Base-by-base conservation (phyloP, 2,888 invertebrate species). In the Drosophila incognita region DNA sequence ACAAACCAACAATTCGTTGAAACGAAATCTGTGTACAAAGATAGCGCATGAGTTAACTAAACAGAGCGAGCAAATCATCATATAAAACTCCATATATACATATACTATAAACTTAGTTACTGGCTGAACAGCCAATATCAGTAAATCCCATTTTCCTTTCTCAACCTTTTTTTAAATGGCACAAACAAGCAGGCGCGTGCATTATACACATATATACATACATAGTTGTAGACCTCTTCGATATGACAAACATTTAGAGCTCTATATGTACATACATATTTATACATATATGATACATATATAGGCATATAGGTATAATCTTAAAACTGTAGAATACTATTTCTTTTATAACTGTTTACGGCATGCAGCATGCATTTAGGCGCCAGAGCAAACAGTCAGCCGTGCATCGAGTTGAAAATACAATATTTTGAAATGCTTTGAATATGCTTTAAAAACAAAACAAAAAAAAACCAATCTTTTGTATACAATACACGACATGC, bases 371-470 rank as follows among this genome's bases (percentile, higher is more conserved):
- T 77, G 70, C 80, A 79, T 73, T 76, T 80, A 82, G 71, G 69
- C 69, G 62, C 49, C 62, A 68, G 40, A 65, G 61, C 57, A 68
- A 65, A 54, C 46, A 67, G 72, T 68, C 69, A 60, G 67, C 70
- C 67, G 66, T 71, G 62, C 71, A 75, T 69, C 54, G 61, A 69
- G 59, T 67, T 69, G 33, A 79, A 69, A 70, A 42, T 60, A 73
- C 68, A 75, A 67, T 72, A 63, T 77, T 66, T 81, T 61, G 59
- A 78, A 71, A 86, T 90, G 90, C 90, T 90, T 90, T 90, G 90
- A 90, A 83, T 89, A 91, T 90, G 90, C 90, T 91, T 91, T 87
- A 89, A 91, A 46, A 65, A 60, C 33, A 75, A 67, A 66, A 31
- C 21, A 52, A 52, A 64, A 64, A 64, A 64, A 46, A 62, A 69